phyloP scores from a whole-genome alignment of 2,113 vertebrate genomes.

The Tyto alba region DNA sequence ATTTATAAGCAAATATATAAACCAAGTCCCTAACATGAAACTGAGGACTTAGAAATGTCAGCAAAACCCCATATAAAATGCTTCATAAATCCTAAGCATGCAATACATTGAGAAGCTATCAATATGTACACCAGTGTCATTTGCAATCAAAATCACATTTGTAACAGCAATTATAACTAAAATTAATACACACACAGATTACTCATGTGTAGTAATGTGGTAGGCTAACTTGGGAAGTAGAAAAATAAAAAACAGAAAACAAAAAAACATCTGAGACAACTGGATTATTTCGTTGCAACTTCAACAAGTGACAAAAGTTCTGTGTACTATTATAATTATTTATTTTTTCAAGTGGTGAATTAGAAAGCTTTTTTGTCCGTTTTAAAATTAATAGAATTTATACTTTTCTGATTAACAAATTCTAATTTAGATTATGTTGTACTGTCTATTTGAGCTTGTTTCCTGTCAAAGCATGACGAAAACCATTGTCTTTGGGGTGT shows the following conservation, averaged over 20 bases:
- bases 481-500: accelerated
- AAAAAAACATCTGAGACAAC: not conserved
- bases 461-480: not conserved
- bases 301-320: not conserved
- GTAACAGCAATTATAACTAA: not conserved
- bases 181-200: not conserved
- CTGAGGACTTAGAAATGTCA: not conserved
- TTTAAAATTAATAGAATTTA: not conserved
- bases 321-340: not conserved
- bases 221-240: not conserved
- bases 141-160: not conserved
- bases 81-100: not conserved
- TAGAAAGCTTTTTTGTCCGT: not conserved
- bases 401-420: not conserved
- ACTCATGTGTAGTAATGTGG: not conserved
- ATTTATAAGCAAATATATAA: not conserved
- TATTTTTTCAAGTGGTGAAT: not conserved
- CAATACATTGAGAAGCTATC: not conserved
- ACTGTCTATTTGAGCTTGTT: not conserved
- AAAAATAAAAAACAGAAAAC: not conserved
- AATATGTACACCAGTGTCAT: not conserved
- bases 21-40: not conserved
- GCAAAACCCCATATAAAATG: not conserved
- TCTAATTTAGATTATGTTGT: not conserved
- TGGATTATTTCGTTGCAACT: not conserved